Evolutionary conservation across 2,113 vertebrate species (phyloP).

Genomic region (Mungos mungo): DNA sequence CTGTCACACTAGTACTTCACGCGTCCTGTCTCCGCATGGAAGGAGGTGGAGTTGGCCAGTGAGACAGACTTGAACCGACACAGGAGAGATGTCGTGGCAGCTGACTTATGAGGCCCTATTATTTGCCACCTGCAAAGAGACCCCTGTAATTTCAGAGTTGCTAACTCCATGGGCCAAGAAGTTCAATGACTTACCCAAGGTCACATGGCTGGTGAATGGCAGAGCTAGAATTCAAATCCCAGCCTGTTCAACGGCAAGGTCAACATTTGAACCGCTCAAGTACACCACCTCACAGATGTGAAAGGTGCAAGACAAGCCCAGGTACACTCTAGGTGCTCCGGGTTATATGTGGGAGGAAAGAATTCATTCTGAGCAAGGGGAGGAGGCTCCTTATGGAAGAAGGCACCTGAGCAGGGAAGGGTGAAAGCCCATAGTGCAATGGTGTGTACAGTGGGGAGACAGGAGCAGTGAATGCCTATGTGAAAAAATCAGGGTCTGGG

Average conservation of each 20-base stretch:
- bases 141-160: not conserved
- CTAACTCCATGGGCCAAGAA: not conserved
- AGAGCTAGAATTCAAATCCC: not conserved
- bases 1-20: not conserved
- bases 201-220: not conserved
- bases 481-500: not conserved
- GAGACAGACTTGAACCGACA: not conserved
- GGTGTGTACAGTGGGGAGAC: not conserved
- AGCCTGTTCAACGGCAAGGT: not conserved
- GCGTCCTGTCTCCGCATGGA: not conserved
- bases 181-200: not conserved
- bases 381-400: not conserved
- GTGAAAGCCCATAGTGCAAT: not conserved
- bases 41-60: not conserved
- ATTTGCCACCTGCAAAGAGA: not conserved
- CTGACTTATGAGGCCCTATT: not conserved
- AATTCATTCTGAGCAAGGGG: not conserved
- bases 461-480: accelerated
- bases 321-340: not conserved
- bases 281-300: not conserved
- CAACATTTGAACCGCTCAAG: not conserved
- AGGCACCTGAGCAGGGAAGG: not conserved
- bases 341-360: not conserved
- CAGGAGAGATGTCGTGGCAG: not conserved
- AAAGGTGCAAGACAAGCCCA: not conserved